These are phyloP conservation scores for Metellina segmentata DNA, from an alignment of 2,888 invertebrate genomes.

Conservation along the genomic window DNA sequence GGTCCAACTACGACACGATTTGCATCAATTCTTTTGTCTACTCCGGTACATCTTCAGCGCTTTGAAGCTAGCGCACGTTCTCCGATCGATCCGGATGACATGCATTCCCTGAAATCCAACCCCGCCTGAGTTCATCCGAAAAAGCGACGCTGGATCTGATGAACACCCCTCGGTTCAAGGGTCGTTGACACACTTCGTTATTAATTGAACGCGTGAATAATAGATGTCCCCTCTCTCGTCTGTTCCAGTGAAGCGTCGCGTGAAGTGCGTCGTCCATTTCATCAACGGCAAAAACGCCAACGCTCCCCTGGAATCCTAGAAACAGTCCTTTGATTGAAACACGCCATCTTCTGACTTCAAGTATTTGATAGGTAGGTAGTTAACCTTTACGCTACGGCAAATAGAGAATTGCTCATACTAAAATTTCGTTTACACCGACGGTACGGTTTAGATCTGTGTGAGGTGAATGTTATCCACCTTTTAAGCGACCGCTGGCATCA, in stretches of 20 bases:
- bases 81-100: not conserved
- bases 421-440: no score
- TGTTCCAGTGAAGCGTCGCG: not conserved
- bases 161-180: not conserved
- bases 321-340: not conserved
- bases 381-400: no score
- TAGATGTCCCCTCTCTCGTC: not conserved
- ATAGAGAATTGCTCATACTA: no score
- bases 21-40: not conserved
- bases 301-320: not conserved
- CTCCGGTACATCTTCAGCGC: not conserved
- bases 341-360: not conserved
- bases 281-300: not conserved
- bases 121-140: not conserved
- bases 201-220: not conserved
- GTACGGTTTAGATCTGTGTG: no score
- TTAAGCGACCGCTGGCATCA: no score
- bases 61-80: not conserved
- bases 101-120: not conserved
- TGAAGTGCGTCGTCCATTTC: not conserved
- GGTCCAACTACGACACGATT: no score
- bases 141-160: not conserved
- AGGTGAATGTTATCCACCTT: no score
- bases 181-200: not conserved
- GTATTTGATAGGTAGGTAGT: not conserved